These are phyloP conservation scores for Euwallacea fornicatus DNA, from an alignment of 1,140 invertebrate species.

Conservation along the genomic window DNA sequence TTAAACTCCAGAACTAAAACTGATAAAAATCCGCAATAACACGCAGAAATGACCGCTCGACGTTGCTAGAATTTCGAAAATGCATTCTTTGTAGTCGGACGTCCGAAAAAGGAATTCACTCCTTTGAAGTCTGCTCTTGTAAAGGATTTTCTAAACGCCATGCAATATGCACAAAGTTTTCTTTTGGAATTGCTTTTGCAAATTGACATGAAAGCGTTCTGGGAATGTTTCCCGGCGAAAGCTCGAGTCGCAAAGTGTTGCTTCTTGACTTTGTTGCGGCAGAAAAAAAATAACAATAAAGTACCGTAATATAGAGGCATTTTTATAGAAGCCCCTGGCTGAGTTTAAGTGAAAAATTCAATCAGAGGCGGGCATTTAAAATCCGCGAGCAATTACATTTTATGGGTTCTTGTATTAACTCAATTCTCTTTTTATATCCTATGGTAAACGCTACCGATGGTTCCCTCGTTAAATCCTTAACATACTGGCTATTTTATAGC, in stretches of 20 bases:
- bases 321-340: not conserved
- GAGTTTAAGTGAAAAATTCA: conserved; percentile 1
- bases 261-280: no score
- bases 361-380: not conserved
- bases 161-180: conserved; percentile 4
- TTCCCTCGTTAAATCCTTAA: not conserved
- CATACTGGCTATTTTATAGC: not conserved
- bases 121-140: not conserved
- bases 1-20: not conserved
- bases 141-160: not conserved
- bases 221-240: not conserved
- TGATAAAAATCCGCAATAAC: not conserved
- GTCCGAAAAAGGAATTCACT: not conserved
- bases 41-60: not conserved
- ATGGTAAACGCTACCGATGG: conserved; percentile 1
- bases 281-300: not conserved
- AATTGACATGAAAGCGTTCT: not conserved
- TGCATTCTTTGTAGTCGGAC: not conserved
- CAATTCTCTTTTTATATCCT: not conserved
- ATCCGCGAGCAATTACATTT: conserved; percentile 1
- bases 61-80: not conserved
- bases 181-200: conserved; percentile 1
- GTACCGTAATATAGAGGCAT: not conserved
- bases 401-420: conserved; percentile 4
- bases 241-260: not conserved